Evolutionary conservation across 53 echinoderm and acorn worm genomes (phyloP), one percentile per base, ranked within the genome.

Genomic region (Echinometra lucunter): DNA sequence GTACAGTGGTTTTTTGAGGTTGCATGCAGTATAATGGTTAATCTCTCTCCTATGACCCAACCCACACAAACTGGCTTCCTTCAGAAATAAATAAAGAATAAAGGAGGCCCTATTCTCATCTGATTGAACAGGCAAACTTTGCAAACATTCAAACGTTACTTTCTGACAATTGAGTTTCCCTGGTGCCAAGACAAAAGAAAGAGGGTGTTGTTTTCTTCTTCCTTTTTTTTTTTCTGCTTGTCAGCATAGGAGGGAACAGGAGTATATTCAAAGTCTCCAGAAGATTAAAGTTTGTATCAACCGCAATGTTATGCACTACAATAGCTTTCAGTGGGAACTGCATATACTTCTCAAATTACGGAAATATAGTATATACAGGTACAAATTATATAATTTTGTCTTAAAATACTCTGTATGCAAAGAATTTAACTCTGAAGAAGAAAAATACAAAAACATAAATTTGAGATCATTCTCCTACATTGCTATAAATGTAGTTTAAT

Each of bases 41-140:
- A 75, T 75, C 40, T 21, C 7, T 74, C 74, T 74, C 15, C 74
- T 38, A 38, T 38, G 37, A 74, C 75, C 75, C 40, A 32, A 63
- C 32, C 34, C 72, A 34, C 12, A 72, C 75, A 2, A 15, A 38
- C 19, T 37, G 40, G 75, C 75, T 75, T 75, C 75, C 40, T 75
- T 40, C 40, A 34, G 16, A 6, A 75, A 37, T 38, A 40, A 75
- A 75, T 75, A 40, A 75, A 19, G 40, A 18, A 75, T 9, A 75
- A 75, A 19, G 37, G 6, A 75, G 3, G 40, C 18, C 38, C 32
- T 75, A 21, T 37, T 75, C 75, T 75, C 37, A 17, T 75, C 40
- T 40, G 75, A 10, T 75, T 75, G 75, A 75, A 75, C 15, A 67
- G 28, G 67, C 67, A 75, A 40, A 75, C 40, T 75, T 38, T 75